Conservation (phyloP, 2,113 vertebrate species). For the Thermophis baileyi region DNA sequence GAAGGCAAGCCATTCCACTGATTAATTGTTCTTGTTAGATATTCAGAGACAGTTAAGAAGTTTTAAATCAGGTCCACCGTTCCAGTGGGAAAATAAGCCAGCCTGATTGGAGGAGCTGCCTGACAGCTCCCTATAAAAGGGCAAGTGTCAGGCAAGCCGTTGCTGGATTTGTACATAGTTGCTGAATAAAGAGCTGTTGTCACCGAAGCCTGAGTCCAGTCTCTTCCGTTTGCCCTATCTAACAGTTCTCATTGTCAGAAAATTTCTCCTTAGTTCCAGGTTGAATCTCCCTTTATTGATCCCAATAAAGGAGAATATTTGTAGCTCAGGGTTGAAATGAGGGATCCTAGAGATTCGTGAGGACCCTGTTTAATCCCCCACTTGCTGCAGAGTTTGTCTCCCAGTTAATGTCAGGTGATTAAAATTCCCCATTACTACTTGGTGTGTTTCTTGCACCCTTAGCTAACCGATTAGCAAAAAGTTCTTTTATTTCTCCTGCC, state of each 20-base stretch:
- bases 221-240: too few species aligned
- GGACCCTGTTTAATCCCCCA: neutral
- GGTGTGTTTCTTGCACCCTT: neutral
- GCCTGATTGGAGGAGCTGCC: too few species aligned
- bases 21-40: too few species aligned
- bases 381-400: neutral
- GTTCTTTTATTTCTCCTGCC: neutral
- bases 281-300: neutral
- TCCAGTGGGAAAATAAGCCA: too few species aligned
- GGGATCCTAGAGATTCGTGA: neutral
- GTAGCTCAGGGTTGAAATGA: neutral
- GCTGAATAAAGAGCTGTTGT: too few species aligned
- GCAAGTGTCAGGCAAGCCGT: too few species aligned
- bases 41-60: too few species aligned
- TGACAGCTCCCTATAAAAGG: too few species aligned
- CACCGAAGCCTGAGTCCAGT: too few species aligned
- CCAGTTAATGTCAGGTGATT: neutral
- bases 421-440: neutral
- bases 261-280: neutral
- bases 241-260: too few species aligned
- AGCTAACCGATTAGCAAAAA: neutral
- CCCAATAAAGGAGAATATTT: neutral
- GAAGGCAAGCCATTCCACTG: neutral
- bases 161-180: too few species aligned
- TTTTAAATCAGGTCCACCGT: too few species aligned